phyloP scores from a whole-genome alignment of 2,113 vertebrate species.

The Myrmecophaga tridactyla region DNA sequence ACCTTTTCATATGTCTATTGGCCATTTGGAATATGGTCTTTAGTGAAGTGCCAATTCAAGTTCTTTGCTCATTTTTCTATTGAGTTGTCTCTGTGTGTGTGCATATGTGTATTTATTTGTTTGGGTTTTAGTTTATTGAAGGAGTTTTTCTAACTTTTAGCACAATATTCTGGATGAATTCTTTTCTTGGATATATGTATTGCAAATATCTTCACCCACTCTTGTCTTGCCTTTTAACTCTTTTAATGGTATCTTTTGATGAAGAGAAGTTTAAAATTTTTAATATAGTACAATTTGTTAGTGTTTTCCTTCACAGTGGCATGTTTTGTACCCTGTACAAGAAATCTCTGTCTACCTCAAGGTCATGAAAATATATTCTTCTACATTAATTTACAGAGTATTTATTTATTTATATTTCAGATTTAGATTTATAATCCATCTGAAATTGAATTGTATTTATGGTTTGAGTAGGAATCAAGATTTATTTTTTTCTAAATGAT shows the following conservation, averaged over 20 bases:
- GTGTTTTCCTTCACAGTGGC: slow-evolving; percentile 9
- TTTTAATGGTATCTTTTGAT: not conserved
- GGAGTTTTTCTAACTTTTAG: slow-evolving; percentile 10
- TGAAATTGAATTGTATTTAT: not conserved
- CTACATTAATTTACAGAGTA: not conserved
- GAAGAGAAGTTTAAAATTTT: not conserved
- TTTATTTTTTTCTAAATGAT: not conserved
- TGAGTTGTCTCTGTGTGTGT: not conserved
- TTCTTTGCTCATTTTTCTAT: not conserved
- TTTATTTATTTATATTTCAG: not conserved
- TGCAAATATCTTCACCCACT: not conserved
- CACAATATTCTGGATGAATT: not conserved
- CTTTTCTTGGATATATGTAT: not conserved
- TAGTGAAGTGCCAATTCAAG: not conserved
- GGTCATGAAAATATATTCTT: not conserved
- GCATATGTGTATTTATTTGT: not conserved
- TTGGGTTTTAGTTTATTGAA: not conserved
- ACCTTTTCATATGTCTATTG: not conserved
- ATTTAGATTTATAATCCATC: not conserved
- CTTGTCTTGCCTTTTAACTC: not conserved
- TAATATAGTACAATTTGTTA: not conserved
- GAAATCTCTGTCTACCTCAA: not conserved
- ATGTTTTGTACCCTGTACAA: not conserved
- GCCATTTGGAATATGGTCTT: slow-evolving; percentile 3
- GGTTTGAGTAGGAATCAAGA: not conserved